phyloP scores from a whole-genome alignment of 1,140 invertebrate species.

The Lepidurus arcticus region DNA sequence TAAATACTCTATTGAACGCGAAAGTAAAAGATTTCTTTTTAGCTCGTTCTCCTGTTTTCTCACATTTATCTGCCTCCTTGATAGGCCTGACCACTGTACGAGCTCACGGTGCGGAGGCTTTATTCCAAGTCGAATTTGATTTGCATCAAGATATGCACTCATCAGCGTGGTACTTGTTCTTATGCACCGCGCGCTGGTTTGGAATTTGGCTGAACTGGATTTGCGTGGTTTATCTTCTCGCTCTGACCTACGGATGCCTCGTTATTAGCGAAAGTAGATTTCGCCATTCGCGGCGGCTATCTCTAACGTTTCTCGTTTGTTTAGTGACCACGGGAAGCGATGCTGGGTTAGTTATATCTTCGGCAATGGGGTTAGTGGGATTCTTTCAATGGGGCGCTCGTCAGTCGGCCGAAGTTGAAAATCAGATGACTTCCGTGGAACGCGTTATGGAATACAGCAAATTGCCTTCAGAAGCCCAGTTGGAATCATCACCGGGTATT shows the following conservation, averaged over 20 bases:
- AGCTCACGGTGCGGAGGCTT: constrained; percentile 47
- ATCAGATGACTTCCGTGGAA: constrained; percentile 51
- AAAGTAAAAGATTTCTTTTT: constrained; percentile 37
- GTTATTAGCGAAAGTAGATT: constrained; percentile 51
- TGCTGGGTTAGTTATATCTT: constrained; percentile 50
- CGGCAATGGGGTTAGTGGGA: constrained; percentile 49
- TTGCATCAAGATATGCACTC: constrained; percentile 45
- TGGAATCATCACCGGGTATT: constrained; percentile 36
- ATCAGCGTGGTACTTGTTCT: constrained; percentile 60
- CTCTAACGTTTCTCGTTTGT: not conserved
- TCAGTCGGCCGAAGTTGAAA: constrained; percentile 48
- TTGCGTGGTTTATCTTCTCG: constrained; percentile 61
- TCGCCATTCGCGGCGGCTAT: no score
- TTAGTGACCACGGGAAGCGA: constrained; percentile 41
- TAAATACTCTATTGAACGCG: not conserved
- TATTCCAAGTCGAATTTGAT: constrained; percentile 48
- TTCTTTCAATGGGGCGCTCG: no score
- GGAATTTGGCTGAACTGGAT: constrained; percentile 73
- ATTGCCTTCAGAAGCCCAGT: constrained; percentile 42
- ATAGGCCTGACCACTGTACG: constrained; percentile 53
- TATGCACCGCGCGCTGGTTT: constrained; percentile 73
- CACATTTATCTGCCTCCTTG: constrained; percentile 52
- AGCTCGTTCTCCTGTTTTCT: constrained; percentile 55
- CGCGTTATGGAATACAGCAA: constrained; percentile 48
- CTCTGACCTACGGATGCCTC: constrained; percentile 67